Evolutionary conservation across 2,888 invertebrate genomes (phyloP), one percentile per base, ranked within the genome.

Genomic region (Mimumesa dahlbomi): DNA sequence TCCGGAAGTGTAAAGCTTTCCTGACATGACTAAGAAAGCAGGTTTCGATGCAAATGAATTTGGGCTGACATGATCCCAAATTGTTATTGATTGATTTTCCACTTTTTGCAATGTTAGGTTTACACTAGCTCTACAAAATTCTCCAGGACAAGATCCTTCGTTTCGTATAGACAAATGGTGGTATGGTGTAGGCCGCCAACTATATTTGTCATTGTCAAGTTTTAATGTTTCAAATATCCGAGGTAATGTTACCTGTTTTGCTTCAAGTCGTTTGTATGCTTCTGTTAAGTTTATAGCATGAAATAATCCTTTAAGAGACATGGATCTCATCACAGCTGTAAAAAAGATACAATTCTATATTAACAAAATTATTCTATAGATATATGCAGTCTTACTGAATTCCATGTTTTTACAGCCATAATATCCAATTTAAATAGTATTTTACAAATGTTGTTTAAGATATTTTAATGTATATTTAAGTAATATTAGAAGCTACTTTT

Each of bases 11-110:
- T 92, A 91, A 0, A 91, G 90, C 78, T 91, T 91, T 45, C 57
- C 90, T 56, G 77, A 89, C 82, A 64, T 83, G 59, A 84, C 83
- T 56, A 95, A 93, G 5, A 93, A 91, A 21, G 93, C 93, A 0
- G 95, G 95, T 56, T 92, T 92, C 92, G 95, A 94, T 1, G 94
- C 94, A 84, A 93, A 94, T 46, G 94, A 93, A 81, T 93, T 93
- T 21, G 90, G 90, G 2, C 92, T 92, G 14, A 92, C 91, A 72
- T 94, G 93, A 68, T 93, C 92, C 91, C 93, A 93, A 59, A 92
- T 91, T 0, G 73, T 68, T 91, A 91, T 84, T 89, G 91, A 3
- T 90, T 91, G 31, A 89, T 91, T 22, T 91, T 91, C 69, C 91
- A 91, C 46, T 91, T 91, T 79, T 92, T 91, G 58, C 91, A 91